phyloP scores from a whole-genome alignment of 1,140 invertebrate species.

The Orussus abietinus region DNA sequence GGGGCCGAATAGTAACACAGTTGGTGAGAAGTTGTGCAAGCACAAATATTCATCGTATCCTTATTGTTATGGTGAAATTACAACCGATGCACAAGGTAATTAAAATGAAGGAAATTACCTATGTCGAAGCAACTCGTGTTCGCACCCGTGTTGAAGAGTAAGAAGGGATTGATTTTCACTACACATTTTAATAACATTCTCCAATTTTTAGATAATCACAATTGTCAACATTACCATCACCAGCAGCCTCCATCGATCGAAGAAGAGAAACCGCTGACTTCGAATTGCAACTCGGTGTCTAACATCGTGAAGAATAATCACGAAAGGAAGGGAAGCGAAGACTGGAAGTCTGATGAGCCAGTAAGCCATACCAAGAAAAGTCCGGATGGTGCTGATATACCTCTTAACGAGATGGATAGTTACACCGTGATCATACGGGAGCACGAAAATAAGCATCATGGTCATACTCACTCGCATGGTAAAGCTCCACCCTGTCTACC shows the following conservation, averaged over 20 bases:
- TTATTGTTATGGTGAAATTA: constrained; percentile 79
- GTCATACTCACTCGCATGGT: constrained; percentile 81
- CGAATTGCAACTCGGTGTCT: constrained; percentile 41
- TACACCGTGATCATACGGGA: constrained; percentile 69
- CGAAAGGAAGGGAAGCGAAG: constrained; percentile 39
- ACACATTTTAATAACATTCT: background rate
- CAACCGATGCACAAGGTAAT: constrained; percentile 62
- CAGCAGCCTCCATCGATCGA: constrained; percentile 41
- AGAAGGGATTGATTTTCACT: background rate
- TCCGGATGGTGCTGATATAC: constrained; percentile 30
- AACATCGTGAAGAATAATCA: constrained; percentile 40
- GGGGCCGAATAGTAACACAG: constrained; percentile 54
- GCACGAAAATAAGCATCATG: constrained; percentile 79
- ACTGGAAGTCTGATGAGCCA: constrained; percentile 39
- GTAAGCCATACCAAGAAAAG: constrained; percentile 33
- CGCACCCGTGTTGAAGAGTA: too few relatives aligned
- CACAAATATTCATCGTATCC: constrained; percentile 81
- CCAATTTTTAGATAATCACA: constrained; percentile 44
- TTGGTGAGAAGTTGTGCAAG: constrained; percentile 73
- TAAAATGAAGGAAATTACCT: background rate
- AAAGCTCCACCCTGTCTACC: constrained; percentile 1
- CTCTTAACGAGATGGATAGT: constrained; percentile 59
- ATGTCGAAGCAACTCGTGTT: too few relatives aligned
- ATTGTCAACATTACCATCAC: constrained; percentile 39
- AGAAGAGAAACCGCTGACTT: constrained; percentile 47